phyloP scores from a whole-genome alignment of 2,888 invertebrate genomes.

The Callyntrura guangdongensis region DNA sequence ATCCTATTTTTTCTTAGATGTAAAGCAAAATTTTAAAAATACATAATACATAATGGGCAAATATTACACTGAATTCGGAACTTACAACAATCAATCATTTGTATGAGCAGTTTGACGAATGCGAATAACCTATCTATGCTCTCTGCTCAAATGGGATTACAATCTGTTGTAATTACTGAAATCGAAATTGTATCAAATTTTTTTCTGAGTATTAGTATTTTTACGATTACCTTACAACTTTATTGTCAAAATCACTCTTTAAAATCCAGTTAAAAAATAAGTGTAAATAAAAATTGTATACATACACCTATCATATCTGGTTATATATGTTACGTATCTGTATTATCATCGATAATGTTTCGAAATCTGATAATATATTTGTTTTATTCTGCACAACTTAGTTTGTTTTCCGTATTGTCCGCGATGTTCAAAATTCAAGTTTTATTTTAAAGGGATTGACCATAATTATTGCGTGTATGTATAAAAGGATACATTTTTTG shows the following conservation, averaged over 20 bases:
- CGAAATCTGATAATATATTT: background rate
- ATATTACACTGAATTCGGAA: background rate
- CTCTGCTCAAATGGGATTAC: background rate
- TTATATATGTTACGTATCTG: background rate
- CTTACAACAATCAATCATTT: constrained; percentile 30
- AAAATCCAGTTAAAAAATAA: constrained; percentile 12
- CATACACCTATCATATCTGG: background rate
- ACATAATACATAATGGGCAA: background rate
- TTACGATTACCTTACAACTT: constrained; percentile 3
- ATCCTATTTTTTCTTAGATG: background rate
- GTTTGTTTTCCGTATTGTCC: constrained; percentile 7
- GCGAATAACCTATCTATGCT: background rate
- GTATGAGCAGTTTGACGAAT: background rate
- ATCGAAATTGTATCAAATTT: constrained; percentile 14
- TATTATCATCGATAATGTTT: background rate
- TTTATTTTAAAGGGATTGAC: background rate
- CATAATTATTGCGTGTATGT: constrained; percentile 24
- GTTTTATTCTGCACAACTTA: background rate
- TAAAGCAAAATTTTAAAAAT: background rate
- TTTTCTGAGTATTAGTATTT: background rate
- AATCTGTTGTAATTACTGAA: constrained; percentile 22
- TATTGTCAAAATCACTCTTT: constrained; percentile 71
- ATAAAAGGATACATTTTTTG: background rate
- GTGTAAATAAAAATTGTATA: background rate
- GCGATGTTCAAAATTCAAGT: background rate